Evolutionary conservation across 2,113 vertebrate species (phyloP), one percentile per base, ranked within the genome.

Genomic region (Dipodomys stephensi): DNA sequence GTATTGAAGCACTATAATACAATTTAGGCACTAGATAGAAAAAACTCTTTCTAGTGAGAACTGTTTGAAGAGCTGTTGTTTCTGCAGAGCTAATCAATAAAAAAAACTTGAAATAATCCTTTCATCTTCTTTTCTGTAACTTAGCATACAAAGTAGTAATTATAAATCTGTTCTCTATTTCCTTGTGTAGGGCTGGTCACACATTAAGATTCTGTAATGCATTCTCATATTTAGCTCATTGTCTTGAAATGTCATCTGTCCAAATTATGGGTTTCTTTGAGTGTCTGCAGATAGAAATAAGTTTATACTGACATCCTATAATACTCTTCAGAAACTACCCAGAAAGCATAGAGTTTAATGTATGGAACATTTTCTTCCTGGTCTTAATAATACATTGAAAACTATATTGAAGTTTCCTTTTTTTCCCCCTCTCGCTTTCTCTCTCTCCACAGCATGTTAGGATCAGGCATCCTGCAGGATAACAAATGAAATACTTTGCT

Each of bases 211-310:
- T 85, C 46, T 68, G 25, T 84, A 82, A 72, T 30, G 12, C 35
- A 46, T 92, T 46, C 30, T 81, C n/a, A 68, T 85, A 16, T 53
- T 88, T 85, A 88, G 53, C 16, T 81, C n/a, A 90, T 79, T 79
- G 68, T 67, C 90, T 90, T 91, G 39, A 28, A 73, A 94, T 57
- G 74, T 65, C 6, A 86, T 25, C 72, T 65, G 3, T 88, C 65
- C 64, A 46, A 85, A 44, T 88, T 68, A 27, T 39, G 46, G 7
- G 27, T 35, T 9, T 78, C 57, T 85, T 62, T 91, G 11, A 72
- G 10, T 39, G 7, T 65, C 23, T 79, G 35, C 0, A 39, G 7
- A 67, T 28, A 73, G 16, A 88, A 9, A 87, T 49, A 84, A 78
- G 88, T 82, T 78, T 73, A 39, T 22, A 73, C 22, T 76, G 65